Evolutionary conservation across 1,140 invertebrate species (phyloP), one percentile per base, ranked within the genome.

Genomic region (Ericerus pela): DNA sequence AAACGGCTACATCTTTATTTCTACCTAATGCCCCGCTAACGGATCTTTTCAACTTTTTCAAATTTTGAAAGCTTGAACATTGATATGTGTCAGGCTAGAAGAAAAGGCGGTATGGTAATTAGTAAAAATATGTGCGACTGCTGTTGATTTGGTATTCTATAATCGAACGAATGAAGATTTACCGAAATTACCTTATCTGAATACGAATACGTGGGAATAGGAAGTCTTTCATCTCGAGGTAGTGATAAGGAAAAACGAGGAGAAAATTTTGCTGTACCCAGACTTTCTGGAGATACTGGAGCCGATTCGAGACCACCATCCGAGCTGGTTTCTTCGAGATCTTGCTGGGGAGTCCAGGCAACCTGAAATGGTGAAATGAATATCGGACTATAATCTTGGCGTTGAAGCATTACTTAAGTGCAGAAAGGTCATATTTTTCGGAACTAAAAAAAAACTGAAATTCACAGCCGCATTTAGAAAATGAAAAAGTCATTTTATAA

Each of bases 301-400:
- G 65, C 62, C 1, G 66, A 69, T 43, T 73, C 72, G 2, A 74
- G 72, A 1, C 76, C 77, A 28, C 78, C 80, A 60, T 82, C 80
- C 18, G 79, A 79, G 59, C 80, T 81, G 33, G 78, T 77, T 60
- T 78, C 77, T 59, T 77, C 74, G 10, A 88, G 71, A 66, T 88
- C 85, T 65, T 88, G 84, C 58, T 86, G 84, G 0, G 85, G 85
- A 1, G 84, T 88, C 85, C 85, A 89, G 0, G 79, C 68, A 4
- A 68, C 62, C 63, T 64, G 47, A 28, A n/a, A n/a, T n/a, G n/a
- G n/a, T n/a, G n/a, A n/a, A n/a, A n/a, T n/a, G n/a, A n/a, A n/a
- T n/a, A n/a, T n/a, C n/a, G n/a, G n/a, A n/a, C n/a, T n/a, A n/a
- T n/a, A n/a, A n/a, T n/a, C n/a, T n/a, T n/a, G n/a, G n/a, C n/a